Evolutionary conservation across 2,888 invertebrate genomes (phyloP), one percentile per base, ranked within the genome.

Genomic region (Folsomia manolachei): DNA sequence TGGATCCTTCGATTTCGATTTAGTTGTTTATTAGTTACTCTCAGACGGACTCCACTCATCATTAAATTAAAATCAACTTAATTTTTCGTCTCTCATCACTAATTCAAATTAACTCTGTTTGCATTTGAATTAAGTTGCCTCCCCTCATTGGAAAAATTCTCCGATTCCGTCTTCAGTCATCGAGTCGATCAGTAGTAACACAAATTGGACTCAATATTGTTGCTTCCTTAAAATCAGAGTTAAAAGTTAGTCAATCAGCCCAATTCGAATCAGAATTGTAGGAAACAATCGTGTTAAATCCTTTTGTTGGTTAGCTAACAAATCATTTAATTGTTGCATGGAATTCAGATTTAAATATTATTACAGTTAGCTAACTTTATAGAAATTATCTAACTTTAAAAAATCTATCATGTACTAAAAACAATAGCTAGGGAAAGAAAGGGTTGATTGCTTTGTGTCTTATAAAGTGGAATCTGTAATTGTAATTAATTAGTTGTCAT

Each of bases 21-120:
- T 39, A 52, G 53, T 67, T 65, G n/a, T n/a, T n/a, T n/a, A n/a
- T 65, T 63, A 51, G 25, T 70, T 70, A 24, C 9, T 63, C 52
- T 64, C 64, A 63, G 63, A 63, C 72, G 74, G 71, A 71, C 67
- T 72, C 63, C 69, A 68, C 67, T 64, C 70, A 67, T 68, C 65
- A 62, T 72, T 73, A 73, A 66, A 70, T 69, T 69, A 63, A 69
- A 27, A 19, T 24, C 60, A 65, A 61, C 27, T 69, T 69, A 53
- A 63, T 51, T 63, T 70, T 69, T 68, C 67, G 66, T 71, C 24
- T 53, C 51, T 56, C 39, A 62, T 61, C 27, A 65, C 21, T 65
- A 72, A 69, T 65, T 69, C 19, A 53, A 72, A 63, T 65, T 72
- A 65, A 61, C 65, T 65, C 68, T 39, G 39, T 39, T 39, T 39